These are phyloP conservation scores for Entelurus aequoreus DNA, from an alignment of 2,113 vertebrate genomes.

Conservation along the genomic window DNA sequence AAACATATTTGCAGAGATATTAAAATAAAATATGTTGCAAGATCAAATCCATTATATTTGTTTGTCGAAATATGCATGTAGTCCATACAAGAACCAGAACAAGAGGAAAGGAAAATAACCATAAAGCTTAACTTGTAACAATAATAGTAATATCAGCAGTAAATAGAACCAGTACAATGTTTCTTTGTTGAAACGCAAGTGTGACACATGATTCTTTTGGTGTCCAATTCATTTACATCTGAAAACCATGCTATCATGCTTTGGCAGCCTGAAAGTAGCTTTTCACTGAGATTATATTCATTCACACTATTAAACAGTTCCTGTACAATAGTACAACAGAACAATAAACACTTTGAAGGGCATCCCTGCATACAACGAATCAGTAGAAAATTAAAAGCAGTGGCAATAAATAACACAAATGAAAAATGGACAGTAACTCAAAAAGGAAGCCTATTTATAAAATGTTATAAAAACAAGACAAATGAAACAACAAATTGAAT, in stretches of 20 bases:
- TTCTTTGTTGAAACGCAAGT: constrained; percentile 72
- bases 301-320: constrained; percentile 79
- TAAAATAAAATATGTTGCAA: constrained; percentile 72
- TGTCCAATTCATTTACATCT: constrained; percentile 76
- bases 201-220: constrained; percentile 72
- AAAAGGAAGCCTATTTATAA: constrained; percentile 69
- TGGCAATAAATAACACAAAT: constrained; percentile 57
- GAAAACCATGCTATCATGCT: constrained; percentile 84
- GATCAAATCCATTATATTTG: constrained; percentile 76
- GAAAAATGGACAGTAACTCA: constrained; percentile 55
- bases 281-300: constrained; percentile 82
- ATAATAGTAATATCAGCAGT: constrained; percentile 72
- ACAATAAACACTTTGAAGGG: constrained; percentile 63
- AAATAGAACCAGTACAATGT: constrained; percentile 77
- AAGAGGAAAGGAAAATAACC: constrained; percentile 69
- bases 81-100: constrained; percentile 78
- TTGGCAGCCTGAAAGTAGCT: constrained; percentile 80
- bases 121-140: constrained; percentile 71
- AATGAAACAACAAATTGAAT: constrained; percentile 75
- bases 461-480: constrained; percentile 70
- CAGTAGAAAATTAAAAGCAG: constrained; percentile 71
- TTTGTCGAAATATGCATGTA: constrained; percentile 74
- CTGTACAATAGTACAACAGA: constrained; percentile 77
- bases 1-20: constrained; percentile 70
- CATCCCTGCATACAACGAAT: constrained; percentile 68